Percentiles rank a stretch among this genome's conserved stretches.
phyloP scores from a whole-genome alignment of 1,140 invertebrate species.

The Caenorhabditis briggsae region DNA sequence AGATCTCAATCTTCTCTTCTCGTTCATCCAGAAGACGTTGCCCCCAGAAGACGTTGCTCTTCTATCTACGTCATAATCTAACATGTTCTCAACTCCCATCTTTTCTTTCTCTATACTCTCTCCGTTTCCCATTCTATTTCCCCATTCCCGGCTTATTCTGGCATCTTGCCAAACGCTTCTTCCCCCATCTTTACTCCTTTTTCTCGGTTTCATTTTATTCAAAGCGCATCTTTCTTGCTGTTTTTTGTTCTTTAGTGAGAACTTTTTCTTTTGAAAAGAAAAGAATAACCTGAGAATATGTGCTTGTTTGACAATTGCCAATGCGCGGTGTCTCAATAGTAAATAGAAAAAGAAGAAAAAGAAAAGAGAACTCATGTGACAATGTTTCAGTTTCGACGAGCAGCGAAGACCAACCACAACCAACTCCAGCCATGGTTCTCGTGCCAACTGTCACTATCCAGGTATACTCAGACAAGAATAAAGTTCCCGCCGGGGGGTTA shows the following conservation, averaged over 20 bases:
- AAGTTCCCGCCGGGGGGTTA: too few species aligned
- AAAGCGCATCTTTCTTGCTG: too few species aligned
- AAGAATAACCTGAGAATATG: constrained; percentile 25
- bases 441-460: constrained; percentile 32
- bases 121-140: not conserved
- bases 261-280: not conserved
- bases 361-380: constrained; percentile 31
- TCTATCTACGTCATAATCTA: constrained; percentile 53
- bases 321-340: constrained; percentile 4
- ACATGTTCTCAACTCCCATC: constrained; percentile 17
- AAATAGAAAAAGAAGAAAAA: constrained; percentile 10
- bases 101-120: not conserved
- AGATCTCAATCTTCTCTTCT: not conserved
- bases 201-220: too few species aligned
- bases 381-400: constrained; percentile 54
- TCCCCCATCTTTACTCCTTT: not conserved
- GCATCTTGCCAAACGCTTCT: constrained; percentile 21
- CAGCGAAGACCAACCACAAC: constrained; percentile 48
- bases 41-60: constrained; percentile 25
- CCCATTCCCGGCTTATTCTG: not conserved
- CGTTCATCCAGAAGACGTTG: not conserved
- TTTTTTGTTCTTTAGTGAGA: not conserved
- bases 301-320: constrained; percentile 41
- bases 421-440: constrained; percentile 36
- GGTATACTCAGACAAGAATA: too few species aligned